Evolutionary conservation across 2,888 invertebrate species (phyloP).

Genomic region (Sphaerophoria rueppellii): DNA sequence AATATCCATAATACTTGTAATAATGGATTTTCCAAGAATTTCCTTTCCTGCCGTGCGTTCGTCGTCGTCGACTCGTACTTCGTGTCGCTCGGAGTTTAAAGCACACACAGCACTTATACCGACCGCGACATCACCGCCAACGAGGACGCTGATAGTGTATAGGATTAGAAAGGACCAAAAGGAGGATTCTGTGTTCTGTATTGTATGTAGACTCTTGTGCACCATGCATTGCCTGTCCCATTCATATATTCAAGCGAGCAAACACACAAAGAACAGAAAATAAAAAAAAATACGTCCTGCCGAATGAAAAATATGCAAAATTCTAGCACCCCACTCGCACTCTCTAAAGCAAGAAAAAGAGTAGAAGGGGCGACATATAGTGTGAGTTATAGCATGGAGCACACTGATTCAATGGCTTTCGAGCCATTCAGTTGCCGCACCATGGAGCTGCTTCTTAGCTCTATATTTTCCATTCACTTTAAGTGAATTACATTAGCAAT

Average conservation of each 20-base stretch:
- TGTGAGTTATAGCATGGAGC: conserved; percentile 26
- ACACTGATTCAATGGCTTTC: conserved; percentile 33
- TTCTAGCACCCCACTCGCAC: background rate
- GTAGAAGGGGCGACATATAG: background rate
- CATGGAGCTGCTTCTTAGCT: background rate
- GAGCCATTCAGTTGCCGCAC: background rate
- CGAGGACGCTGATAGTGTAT: no score
- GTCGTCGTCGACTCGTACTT: background rate
- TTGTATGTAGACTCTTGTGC: background rate
- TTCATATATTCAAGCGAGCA: conserved; percentile 37
- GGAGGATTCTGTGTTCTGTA: conserved; percentile 2
- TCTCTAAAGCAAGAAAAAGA: background rate
- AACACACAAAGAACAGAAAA: conserved; percentile 5
- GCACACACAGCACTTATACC: background rate
- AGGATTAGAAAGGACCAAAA: conserved; percentile 21
- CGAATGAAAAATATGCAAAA: conserved; percentile 38
- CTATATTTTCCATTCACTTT: conserved; percentile 30
- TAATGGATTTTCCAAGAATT: conserved; percentile 41
- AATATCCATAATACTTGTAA: conserved; percentile 55
- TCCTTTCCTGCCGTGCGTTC: conserved; percentile 3
- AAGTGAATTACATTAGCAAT: conserved; percentile 68
- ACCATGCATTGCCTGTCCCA: conserved; percentile 29
- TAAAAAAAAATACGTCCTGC: conserved; percentile 26
- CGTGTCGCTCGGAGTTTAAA: conserved; percentile 6
- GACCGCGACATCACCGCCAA: no score